A percentile compares a stretch with the other conserved stretches of the same genome.
Evolutionary conservation across 2,797 vertebrate species (phyloP).

Genomic region (Malurus splendens): DNA sequence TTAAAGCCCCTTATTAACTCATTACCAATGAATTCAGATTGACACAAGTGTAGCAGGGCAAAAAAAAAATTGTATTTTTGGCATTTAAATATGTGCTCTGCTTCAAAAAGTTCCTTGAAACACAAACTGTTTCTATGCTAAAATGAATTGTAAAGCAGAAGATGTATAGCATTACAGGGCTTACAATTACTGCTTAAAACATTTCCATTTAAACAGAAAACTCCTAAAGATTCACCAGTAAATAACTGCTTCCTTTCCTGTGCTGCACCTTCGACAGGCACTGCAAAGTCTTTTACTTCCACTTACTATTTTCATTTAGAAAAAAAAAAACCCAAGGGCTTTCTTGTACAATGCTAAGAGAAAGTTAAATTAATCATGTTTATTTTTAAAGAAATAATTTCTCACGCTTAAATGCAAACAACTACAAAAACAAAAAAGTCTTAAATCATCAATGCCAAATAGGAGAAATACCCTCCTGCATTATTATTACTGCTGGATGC

Average conservation of each 20-base stretch:
- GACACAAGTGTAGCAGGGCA: rapidly evolving
- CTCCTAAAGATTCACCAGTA: background rate
- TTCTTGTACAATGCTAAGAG: background rate
- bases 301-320: background rate
- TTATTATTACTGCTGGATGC: too few species aligned
- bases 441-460: background rate
- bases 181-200: background rate
- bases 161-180: rapidly evolving
- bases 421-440: background rate
- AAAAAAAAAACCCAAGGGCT: background rate
- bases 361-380: background rate
- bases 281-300: background rate
- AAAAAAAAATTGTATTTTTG: rapidly evolving
- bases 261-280: background rate
- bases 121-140: background rate
- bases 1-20: background rate
- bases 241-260: background rate
- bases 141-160: background rate
- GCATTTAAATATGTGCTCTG: background rate
- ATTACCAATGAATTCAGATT: background rate
- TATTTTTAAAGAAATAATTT: background rate
- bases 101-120: background rate
- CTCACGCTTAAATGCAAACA: background rate
- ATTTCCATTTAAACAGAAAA: background rate
- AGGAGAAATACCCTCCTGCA: background rate